phyloP scores from a whole-genome alignment of 1,140 invertebrate genomes.

The Gonioctena quinquepunctata region DNA sequence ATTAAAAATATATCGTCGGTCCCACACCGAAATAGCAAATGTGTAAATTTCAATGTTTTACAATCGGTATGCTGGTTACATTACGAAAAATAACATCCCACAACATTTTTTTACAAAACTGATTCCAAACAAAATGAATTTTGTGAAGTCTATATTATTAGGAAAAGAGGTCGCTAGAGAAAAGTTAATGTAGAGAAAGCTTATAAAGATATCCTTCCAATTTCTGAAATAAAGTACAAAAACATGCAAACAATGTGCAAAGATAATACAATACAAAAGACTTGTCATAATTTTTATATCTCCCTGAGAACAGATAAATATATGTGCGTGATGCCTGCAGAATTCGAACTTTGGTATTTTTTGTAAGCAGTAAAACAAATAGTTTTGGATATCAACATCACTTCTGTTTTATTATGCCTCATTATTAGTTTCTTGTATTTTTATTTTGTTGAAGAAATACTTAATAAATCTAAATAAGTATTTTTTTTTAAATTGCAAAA shows the following conservation, averaged over 20 bases:
- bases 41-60: no score
- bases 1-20: no score
- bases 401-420: no score
- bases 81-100: background rate
- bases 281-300: conserved; percentile 23
- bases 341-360: no score
- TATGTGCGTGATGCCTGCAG: background rate
- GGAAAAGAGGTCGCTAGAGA: background rate
- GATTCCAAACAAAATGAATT: background rate
- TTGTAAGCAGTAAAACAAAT: no score
- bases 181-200: background rate
- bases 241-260: conserved; percentile 24
- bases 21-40: no score
- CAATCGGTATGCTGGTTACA: background rate
- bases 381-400: no score
- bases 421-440: no score
- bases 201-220: conserved; percentile 1
- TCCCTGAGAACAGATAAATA: background rate
- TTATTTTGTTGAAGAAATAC: no score
- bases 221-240: conserved; percentile 3
- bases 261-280: conserved; percentile 21
- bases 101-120: background rate
- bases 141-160: background rate
- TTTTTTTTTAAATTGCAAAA: no score
- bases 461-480: no score